Evolutionary conservation across 2,888 invertebrate species (phyloP), one percentile per base, ranked within the genome.

Genomic region (Amiota mariae): DNA sequence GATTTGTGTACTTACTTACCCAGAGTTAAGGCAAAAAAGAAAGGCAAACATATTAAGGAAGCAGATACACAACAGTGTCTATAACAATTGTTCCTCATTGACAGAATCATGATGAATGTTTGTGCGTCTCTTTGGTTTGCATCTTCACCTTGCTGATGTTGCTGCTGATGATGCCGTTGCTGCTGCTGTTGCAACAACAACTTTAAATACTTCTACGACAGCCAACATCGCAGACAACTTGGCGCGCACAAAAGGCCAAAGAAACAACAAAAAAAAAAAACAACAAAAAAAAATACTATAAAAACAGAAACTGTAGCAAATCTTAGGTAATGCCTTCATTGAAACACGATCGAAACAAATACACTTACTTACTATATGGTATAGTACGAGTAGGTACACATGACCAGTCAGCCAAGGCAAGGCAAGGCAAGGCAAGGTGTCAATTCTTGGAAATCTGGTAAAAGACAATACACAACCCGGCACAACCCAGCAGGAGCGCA

Each of bases 401-500:
- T 54, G 54, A 3, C 59, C 46, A 47, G n/a, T 47, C 46, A 47
- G 46, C 64, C 64, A 64, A 47, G 24, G 4, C 47, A n/a, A n/a
- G 24, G 11, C 51, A 47, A 49, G n/a, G n/a, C n/a, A n/a, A n/a
- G 78, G 81, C 85, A 85, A 84, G 84, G 84, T 84, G 84, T 84
- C 84, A 81, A 76, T 84, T 84, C 84, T 81, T 82, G 80, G 84
- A 84, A 84, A 81, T 82, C 59, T 54, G 70, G 68, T 54, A 20
- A 64, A 36, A 68, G 51, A 73, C 73, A 73, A 73, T 74, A 61
- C 51, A 77, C 78, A 78, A 74, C 74, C 49, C 72, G 71, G 74
- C 77, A 76, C 36, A 36, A 6, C 36, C 36, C 76, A 74, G 67
- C 72, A 76, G 75, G 75, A 74, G 73, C 79, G 73, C 79, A 72